These are phyloP conservation scores for Latrodectus hesperus DNA, from an alignment of 2,888 invertebrate species.

Conservation along the genomic window DNA sequence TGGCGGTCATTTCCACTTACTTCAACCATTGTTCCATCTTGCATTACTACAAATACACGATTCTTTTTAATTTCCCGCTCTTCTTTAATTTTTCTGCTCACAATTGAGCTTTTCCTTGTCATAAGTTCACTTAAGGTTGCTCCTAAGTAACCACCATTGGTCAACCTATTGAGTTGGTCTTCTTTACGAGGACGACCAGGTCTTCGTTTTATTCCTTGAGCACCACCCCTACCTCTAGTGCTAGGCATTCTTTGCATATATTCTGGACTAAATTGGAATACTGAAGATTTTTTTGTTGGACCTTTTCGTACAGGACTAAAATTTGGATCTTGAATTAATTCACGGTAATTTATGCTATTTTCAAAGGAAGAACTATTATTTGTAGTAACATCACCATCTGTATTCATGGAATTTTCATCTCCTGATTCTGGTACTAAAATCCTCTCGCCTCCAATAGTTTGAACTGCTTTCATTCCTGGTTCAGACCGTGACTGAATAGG, in stretches of 20 bases:
- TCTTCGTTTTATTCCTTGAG: conserved; percentile 43
- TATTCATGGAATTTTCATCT: conserved; percentile 53
- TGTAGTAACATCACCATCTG: conserved; percentile 19
- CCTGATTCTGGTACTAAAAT: conserved; percentile 49
- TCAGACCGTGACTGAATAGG: conserved; percentile 38
- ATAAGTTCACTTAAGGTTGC: conserved; percentile 59
- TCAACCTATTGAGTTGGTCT: conserved; percentile 54
- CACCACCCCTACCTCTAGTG: conserved; percentile 42
- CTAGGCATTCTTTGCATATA: conserved; percentile 41
- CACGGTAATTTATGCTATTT: conserved; percentile 51
- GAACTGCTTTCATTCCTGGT: conserved; percentile 47
- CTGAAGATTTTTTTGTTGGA: conserved; percentile 23
- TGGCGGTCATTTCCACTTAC: conserved; percentile 68
- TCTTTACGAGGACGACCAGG: conserved; percentile 64
- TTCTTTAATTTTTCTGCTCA: conserved; percentile 61
- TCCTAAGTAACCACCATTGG: conserved; percentile 58
- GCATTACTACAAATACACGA: conserved; percentile 70
- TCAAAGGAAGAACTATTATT: conserved; percentile 26
- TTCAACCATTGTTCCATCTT: conserved; percentile 70
- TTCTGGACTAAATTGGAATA: conserved; percentile 34
- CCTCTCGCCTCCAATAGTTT: conserved; percentile 47
- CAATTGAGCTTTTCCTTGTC: conserved; percentile 65
- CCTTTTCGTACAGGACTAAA: conserved; percentile 49
- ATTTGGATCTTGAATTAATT: conserved; percentile 59
- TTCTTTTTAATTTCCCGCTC: conserved; percentile 67